Conservation (phyloP, 1,140 invertebrate species). For the Cotesia glomerata region DNA sequence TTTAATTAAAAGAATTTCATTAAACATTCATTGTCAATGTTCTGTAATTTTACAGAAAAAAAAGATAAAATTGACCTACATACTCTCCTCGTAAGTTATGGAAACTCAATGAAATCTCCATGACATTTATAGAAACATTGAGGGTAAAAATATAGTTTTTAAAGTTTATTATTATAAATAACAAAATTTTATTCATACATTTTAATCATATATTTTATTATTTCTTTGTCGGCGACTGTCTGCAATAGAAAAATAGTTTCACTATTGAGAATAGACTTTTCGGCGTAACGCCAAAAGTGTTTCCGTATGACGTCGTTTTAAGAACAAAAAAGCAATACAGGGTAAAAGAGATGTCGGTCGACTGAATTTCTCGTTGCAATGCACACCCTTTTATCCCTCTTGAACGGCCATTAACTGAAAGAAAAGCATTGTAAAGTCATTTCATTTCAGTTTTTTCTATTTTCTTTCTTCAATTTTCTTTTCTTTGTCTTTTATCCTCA, state of each 20-base stretch:
- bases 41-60: too few relatives aligned
- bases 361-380: slow-evolving; percentile 17
- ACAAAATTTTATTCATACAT: not conserved
- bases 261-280: slow-evolving; percentile 2
- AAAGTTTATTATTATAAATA: not conserved
- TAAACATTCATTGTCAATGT: too few relatives aligned
- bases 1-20: too few relatives aligned
- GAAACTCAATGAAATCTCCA: too few relatives aligned
- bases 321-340: slow-evolving; percentile 8
- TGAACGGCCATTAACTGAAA: slow-evolving; percentile 39
- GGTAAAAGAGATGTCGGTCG: slow-evolving; percentile 14
- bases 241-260: slow-evolving; percentile 3
- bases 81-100: too few relatives aligned
- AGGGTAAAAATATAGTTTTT: too few relatives aligned
- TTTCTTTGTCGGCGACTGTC: not conserved
- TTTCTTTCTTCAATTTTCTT: not conserved
- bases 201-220: not conserved
- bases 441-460: not conserved
- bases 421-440: slow-evolving; percentile 19
- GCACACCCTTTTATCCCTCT: slow-evolving; percentile 18
- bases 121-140: too few relatives aligned
- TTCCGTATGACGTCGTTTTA: not conserved
- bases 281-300: not conserved
- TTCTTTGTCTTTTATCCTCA: slow-evolving; percentile 1
- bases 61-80: too few relatives aligned